Evolutionary conservation across 2,113 vertebrate species (phyloP), one percentile per base, ranked within the genome.

Genomic region (Clarias macrocephalus): DNA sequence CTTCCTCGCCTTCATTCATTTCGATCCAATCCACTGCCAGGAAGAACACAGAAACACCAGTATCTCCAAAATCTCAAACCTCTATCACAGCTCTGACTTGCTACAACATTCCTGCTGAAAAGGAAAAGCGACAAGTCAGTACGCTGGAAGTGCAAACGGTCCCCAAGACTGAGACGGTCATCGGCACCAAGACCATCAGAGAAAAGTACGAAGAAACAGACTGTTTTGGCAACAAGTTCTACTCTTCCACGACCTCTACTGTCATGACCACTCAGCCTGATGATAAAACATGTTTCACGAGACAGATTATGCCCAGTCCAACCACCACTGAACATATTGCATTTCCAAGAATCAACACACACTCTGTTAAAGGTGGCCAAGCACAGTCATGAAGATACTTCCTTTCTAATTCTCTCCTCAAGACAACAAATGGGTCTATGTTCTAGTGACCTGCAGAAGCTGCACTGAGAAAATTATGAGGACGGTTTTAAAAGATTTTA

Each of bases 1-100:
- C 93, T 56, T 96, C 95, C 9, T 97, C 96, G 25, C 97, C 97
- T 33, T 96, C 94, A 4, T 98, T 96, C 83, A 98, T 97, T 91
- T 93, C 96, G 72, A 96, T 97, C 0, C 95, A 97, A 62, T 98
- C 96, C 8, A 95, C 95, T 59, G 94, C 95, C 23, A 95, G 95
- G 90, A 97, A 96, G 88, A 93, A 42, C 2, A 82, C 93, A 16
- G 89, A 93, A 54, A 81, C 60, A 1, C 28, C 57, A 52, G 57
- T 42, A 1, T 3, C 37, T 5, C 65, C 86, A 79, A 85, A 42
- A 88, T 91, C 93, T 80, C 86, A 89, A 0, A 92, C 83, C 84
- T 93, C 92, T 48, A 28, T 42, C 72, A 72, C 57, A 83, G 63
- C 94, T 25, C 91, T 90, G 73, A 88, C 91, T 0, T 85, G 90